Percentiles rank a stretch among this genome's conserved stretches.
phyloP scores from a whole-genome alignment of 1,140 invertebrate species.

The Tetranychus cinnabarinus region DNA sequence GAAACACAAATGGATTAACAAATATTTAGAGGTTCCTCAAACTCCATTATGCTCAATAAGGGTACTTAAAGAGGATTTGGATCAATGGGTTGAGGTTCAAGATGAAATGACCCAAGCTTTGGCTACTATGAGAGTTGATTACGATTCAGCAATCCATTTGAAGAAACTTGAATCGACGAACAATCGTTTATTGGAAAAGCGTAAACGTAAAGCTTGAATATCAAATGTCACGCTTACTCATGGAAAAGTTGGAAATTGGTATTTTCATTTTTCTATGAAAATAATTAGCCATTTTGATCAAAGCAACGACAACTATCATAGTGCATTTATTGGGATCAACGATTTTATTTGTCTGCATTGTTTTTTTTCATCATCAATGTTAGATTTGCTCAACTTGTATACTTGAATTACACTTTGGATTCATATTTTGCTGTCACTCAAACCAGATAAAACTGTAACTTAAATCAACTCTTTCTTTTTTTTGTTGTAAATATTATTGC shows the following conservation, averaged over 20 bases:
- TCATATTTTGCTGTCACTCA: no score
- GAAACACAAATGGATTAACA: constrained; percentile 61
- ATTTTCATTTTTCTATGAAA: neutral
- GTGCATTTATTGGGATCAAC: neutral
- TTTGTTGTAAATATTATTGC: no score
- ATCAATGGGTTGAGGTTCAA: constrained; percentile 85
- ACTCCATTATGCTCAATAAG: constrained; percentile 72
- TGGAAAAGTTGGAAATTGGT: neutral
- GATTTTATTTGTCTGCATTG: neutral
- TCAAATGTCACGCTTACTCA: neutral
- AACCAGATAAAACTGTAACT: no score
- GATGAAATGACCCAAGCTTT: constrained; percentile 93
- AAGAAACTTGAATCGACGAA: constrained; percentile 72
- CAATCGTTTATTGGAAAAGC: constrained; percentile 67
- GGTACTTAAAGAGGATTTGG: constrained; percentile 64
- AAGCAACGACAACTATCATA: neutral
- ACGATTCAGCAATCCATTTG: constrained; percentile 52
- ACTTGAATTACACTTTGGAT: no score
- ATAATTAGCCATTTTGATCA: neutral
- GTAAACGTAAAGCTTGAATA: constrained; percentile 18
- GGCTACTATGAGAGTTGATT: constrained; percentile 86
- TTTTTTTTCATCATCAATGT: neutral
- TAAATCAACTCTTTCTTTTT: no score
- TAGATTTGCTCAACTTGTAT: neutral
- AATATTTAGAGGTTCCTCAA: constrained; percentile 62